A percentile compares a stretch with the other conserved stretches of the same genome.
Evolutionary conservation across 2,113 vertebrate genomes (phyloP).

Genomic region (Cynopterus brachyotis): DNA sequence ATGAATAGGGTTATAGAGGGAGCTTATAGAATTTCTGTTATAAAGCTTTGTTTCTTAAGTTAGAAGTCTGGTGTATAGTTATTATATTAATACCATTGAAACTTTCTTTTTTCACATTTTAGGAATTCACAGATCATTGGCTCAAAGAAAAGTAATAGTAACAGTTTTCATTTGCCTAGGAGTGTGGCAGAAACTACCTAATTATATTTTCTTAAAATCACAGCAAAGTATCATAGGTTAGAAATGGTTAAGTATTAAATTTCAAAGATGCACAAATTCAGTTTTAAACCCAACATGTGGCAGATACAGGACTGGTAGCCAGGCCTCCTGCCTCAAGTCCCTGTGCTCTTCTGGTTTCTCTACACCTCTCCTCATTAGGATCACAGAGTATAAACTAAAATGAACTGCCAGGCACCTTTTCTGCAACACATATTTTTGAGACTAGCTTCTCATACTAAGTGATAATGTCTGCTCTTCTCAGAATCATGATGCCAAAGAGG

Average conservation of each 20-base stretch:
- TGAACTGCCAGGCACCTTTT: neutral
- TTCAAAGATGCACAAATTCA: conserved; percentile 26
- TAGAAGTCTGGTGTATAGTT: neutral
- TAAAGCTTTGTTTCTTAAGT: conserved; percentile 41
- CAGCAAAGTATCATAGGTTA: neutral
- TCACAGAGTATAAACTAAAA: neutral
- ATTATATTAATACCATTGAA: neutral
- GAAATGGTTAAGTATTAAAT: neutral
- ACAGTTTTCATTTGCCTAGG: conserved; percentile 23
- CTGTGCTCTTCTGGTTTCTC: neutral
- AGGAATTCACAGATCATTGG: conserved; percentile 34
- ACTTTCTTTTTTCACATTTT: neutral
- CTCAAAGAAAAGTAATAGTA: neutral
- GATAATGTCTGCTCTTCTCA: neutral
- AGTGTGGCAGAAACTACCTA: conserved; percentile 9
- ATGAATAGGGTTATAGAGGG: neutral
- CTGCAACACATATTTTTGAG: neutral
- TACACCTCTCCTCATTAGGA: neutral
- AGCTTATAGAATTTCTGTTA: neutral
- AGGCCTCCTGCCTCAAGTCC: neutral
- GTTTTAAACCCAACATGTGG: neutral
- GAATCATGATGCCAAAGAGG: neutral
- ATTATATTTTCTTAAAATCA: conserved; percentile 30
- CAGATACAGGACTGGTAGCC: neutral
- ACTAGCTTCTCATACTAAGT: neutral